Base-by-base conservation (phyloP, 2,888 invertebrate species). In the Orgyia antiqua region DNA sequence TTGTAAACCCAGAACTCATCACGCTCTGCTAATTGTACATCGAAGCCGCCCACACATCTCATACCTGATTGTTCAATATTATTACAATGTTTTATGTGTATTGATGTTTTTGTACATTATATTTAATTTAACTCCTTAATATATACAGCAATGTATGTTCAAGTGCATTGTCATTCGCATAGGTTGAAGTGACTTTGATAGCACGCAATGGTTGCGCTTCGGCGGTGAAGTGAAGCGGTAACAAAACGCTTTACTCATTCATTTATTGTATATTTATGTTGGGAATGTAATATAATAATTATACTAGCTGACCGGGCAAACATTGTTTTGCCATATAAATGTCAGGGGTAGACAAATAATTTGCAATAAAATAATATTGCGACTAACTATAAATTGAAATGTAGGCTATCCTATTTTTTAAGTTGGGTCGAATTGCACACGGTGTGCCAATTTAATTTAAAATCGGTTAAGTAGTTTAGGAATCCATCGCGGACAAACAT, bases 201-300 rank as follows among this genome's bases (percentile, higher is more conserved):
- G 28, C 7, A 20, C 31, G 24, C 19, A 34, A 41, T 40, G 30
- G 49, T 44, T 28, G 28, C 47, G 56, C 52, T 52, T 42, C 46
- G 20, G 9, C 39, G 29, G 11, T 43, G 50, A 39, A 51, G 47
- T 48, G 33, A 11, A 26, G 21, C 46, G 27, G 48, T 41, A 52
- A 57, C 41, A 45, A 48, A 52, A 49, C 40, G 34, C 41, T 10
- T 15, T 11, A 27, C 15, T 11, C 10, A 11, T 1, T 23, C 11
- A n/a, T n/a, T n/a, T n/a, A n/a, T n/a, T n/a, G n/a, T n/a, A n/a
- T n/a, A n/a, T n/a, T n/a, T n/a, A n/a, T n/a, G n/a, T n/a, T n/a
- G n/a, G n/a, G n/a, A n/a, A n/a, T n/a, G n/a, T n/a, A n/a, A n/a
- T n/a, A n/a, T n/a, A n/a, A n/a, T n/a, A n/a, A n/a, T n/a, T n/a